Percentiles rank a stretch among this genome's conserved stretches.
These are phyloP conservation scores for Amblyjoppa fuscipennis DNA, from an alignment of 2,888 invertebrate species.

Conservation along the genomic window DNA sequence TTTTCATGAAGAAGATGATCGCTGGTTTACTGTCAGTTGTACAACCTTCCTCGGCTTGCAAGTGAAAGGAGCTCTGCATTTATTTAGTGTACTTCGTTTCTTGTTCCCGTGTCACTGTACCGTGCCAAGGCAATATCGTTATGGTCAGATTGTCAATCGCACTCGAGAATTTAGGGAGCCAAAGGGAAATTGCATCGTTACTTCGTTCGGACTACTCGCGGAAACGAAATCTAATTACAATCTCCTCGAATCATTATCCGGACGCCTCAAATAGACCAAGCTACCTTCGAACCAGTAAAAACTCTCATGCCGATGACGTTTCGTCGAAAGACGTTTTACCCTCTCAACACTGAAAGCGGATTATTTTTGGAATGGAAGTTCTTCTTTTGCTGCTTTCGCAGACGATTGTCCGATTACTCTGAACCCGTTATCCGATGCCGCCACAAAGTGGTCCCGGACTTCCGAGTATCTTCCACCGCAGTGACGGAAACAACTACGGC, in stretches of 20 bases:
- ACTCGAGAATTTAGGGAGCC: neutral
- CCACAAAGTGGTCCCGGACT: neutral
- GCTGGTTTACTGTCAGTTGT: conserved; percentile 37
- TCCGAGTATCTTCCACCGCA: neutral
- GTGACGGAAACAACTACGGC: neutral
- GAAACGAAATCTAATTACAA: too few species aligned
- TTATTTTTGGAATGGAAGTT: neutral
- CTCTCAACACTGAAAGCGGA: neutral
- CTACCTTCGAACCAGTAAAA: neutral
- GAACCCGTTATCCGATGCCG: conserved; percentile 1
- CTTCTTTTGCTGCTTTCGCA: neutral
- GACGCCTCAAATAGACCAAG: neutral
- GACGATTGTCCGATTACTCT: neutral
- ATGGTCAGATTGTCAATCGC: conserved; percentile 18
- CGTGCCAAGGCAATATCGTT: conserved; percentile 2
- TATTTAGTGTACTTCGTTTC: conserved; percentile 6
- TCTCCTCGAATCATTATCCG: too few species aligned
- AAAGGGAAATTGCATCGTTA: neutral
- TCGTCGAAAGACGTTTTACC: neutral
- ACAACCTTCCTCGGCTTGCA: conserved; percentile 1
- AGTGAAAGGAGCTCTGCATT: conserved; percentile 24
- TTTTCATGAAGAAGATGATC: conserved; percentile 42
- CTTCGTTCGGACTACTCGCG: too few species aligned
- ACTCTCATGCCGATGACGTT: neutral
- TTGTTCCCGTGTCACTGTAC: neutral